Percentiles rank a stretch among this genome's conserved stretches.
Conservation (phyloP, 92 coral and sea anemone genomes). For the Zoanthus gigantus region DNA sequence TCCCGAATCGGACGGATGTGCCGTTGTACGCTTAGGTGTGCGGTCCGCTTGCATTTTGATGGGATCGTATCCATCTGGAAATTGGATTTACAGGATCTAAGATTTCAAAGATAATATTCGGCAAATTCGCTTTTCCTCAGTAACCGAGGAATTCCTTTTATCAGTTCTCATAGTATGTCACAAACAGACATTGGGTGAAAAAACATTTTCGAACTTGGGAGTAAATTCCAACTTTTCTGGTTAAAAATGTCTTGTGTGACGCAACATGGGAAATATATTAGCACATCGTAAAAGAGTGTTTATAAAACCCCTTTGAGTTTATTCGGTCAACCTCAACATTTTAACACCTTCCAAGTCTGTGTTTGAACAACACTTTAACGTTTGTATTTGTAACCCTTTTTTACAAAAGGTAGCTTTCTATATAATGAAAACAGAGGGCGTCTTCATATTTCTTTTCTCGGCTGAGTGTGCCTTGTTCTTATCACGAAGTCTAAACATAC, state of each 20-base stretch:
- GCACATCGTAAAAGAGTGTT: slow-evolving; percentile 40
- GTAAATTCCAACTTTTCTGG: neutral
- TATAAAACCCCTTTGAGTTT: slow-evolving; percentile 47
- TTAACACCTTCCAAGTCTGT: slow-evolving; percentile 42
- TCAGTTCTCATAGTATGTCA: slow-evolving; percentile 27
- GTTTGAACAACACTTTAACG: slow-evolving; percentile 33
- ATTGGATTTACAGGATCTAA: slow-evolving; percentile 41
- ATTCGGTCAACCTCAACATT: slow-evolving; percentile 11
- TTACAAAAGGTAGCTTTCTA: slow-evolving; percentile 6
- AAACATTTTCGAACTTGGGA: slow-evolving; percentile 11
- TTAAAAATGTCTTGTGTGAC: neutral
- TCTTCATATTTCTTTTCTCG: slow-evolving; percentile 1
- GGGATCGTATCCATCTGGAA: slow-evolving; percentile 41
- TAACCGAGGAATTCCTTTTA: slow-evolving; percentile 47
- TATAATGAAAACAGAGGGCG: slow-evolving; percentile 30
- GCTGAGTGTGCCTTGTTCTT: slow-evolving; percentile 19
- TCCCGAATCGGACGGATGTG: slow-evolving; percentile 52
- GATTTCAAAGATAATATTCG: slow-evolving; percentile 54
- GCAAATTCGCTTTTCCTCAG: slow-evolving; percentile 28
- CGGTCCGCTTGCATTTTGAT: slow-evolving; percentile 44
- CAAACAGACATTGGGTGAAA: neutral
- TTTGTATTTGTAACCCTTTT: slow-evolving; percentile 25
- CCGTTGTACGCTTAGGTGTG: slow-evolving; percentile 42
- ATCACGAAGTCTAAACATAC: neutral
- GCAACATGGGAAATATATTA: slow-evolving; percentile 18